Evolutionary conservation across 2,888 invertebrate genomes (phyloP), one percentile per base, ranked within the genome.

Genomic region (Parnassius glacialis): DNA sequence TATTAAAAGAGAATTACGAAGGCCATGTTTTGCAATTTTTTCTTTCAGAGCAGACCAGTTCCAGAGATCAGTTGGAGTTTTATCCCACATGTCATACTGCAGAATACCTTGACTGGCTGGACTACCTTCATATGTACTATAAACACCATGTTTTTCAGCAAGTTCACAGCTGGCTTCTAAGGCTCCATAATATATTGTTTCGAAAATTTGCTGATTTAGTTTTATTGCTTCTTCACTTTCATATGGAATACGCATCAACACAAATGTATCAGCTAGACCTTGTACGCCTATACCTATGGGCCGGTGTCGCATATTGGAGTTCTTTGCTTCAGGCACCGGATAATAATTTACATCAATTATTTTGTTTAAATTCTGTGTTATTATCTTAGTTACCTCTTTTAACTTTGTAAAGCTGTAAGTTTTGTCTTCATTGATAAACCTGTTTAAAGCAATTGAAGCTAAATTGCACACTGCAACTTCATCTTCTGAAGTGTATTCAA

Each of bases 391-490:
- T 0, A 99, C 96, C 72, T 95, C 93, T 76, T 96, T 96, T 10
- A 99, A 92, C 79, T 97, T 97, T 2, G 92, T 79, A 78, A 99
- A 99, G 85, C 99, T 97, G 76, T 94, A 99, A 0, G 93, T 94
- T 79, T 94, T 95, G 64, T 95, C 94, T 0, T 93, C 84, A 74
- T 93, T 94, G 0, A 99, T 97, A 90, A 96, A 99, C 95, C 96
- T 97, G 83, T 98, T 98, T 2, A 99, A 93, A 1, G 99, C 99
- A 73, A 99, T 95, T 0, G 99, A 99, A 0, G 99, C 99, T 77
- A 99, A 92, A 90, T 99, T 99, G 84, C 99, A 99, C 0, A 99
- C 99, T 9, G 99, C 99, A 44, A 98, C 94, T 93, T 99, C 99
- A 85, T 98, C 97, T 1, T 94, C 87, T 12, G 97, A 94, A 2